Percentiles rank a stretch among this genome's conserved stretches.
Evolutionary conservation across 2,113 vertebrate genomes (phyloP).

Genomic region (Bufo bufo): DNA sequence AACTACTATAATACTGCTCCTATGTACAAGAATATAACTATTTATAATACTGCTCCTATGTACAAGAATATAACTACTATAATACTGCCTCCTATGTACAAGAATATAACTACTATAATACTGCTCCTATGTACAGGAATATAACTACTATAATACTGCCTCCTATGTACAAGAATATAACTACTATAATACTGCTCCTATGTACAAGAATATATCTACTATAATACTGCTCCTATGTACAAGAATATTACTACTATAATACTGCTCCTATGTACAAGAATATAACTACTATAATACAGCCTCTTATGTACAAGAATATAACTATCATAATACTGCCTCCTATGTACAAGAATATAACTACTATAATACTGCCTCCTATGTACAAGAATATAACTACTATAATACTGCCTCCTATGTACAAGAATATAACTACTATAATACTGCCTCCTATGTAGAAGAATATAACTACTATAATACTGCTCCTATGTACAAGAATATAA

Average conservation of each 20-base stretch:
- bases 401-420: background rate
- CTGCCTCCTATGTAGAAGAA: background rate
- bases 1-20: too few relatives aligned
- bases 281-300: background rate
- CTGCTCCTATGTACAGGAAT: background rate
- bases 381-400: too few relatives aligned
- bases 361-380: background rate
- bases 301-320: background rate
- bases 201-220: conserved; percentile 7
- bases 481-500: too few relatives aligned
- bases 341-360: background rate
- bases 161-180: background rate
- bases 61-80: too few relatives aligned
- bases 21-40: too few relatives aligned
- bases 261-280: background rate
- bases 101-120: background rate
- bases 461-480: conserved; percentile 7
- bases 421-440: background rate
- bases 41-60: too few relatives aligned
- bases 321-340: conserved; percentile 1
- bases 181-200: background rate
- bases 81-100: too few relatives aligned
- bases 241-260: conserved; percentile 10
- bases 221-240: background rate
- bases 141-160: background rate